A percentile compares a stretch with the other conserved stretches of the same genome.
Conservation (phyloP, 2,888 invertebrate species). For the Pseudococcus longispinus region DNA sequence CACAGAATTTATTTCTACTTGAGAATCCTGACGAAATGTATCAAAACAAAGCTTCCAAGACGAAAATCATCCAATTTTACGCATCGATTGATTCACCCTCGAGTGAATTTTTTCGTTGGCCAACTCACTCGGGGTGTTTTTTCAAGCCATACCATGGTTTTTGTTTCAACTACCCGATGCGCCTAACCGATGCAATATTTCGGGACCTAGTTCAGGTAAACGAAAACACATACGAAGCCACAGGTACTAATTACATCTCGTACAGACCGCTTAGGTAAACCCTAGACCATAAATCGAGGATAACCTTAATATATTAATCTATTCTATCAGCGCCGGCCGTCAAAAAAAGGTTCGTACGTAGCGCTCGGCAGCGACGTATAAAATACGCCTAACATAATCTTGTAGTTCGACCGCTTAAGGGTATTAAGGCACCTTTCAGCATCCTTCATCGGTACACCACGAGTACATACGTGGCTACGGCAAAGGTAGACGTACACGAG, state of each 20-base stretch:
- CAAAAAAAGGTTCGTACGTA: background rate
- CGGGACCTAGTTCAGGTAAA: background rate
- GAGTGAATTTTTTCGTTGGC: too few species aligned
- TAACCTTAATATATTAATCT: conserved; percentile 15
- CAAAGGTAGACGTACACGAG: background rate
- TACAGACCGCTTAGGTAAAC: background rate
- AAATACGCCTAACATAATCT: background rate
- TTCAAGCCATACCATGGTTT: background rate
- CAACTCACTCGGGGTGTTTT: too few species aligned
- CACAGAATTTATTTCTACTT: too few species aligned
- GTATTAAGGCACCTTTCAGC: conserved; percentile 12
- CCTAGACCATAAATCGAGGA: background rate
- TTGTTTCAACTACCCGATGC: background rate
- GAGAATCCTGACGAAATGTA: too few species aligned
- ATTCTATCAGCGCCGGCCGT: background rate
- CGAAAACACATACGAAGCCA: background rate
- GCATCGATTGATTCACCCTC: too few species aligned
- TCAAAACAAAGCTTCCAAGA: too few species aligned
- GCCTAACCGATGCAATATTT: background rate
- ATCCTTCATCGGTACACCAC: background rate
- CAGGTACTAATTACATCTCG: conserved; percentile 17
- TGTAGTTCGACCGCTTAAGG: background rate
- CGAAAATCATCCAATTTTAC: too few species aligned
- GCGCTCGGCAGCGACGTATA: background rate
- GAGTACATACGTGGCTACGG: background rate